Base-by-base conservation (phyloP, 2,888 invertebrate genomes). In the Microplitis deprimator region DNA sequence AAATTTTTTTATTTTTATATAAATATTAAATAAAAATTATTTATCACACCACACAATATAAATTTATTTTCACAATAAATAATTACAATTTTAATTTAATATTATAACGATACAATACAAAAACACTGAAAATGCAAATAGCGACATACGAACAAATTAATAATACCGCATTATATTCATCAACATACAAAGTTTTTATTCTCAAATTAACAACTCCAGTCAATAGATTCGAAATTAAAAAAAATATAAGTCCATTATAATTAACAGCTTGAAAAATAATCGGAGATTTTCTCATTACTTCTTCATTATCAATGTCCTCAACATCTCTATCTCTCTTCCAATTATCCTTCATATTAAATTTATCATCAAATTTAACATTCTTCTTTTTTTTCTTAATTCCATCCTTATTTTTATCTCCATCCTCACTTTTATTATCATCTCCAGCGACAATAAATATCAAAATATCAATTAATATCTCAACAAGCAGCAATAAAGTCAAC, bases 131-230 rank as follows among this genome's bases (percentile, higher is more conserved):
- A 67, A 87, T 80, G 77, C 83, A 87, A 41, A 85, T 73, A 6
- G 84, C 84, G 81, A 87, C 85, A 29, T 90, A 90, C 5, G 78
- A 82, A 20, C 86, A 79, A 8, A 90, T 77, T 78, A 89, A 86
- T 60, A 82, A 77, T 4, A 88, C 16, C 38, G 89, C 85, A 29
- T 75, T 72, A 8, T 71, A 64, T 0, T 84, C 75, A 38, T 89
- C 87, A 4, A 93, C 88, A 3, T 91, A 87, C 73, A 92, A 89
- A 4, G 97, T 96, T 79, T 92, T 91, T 13, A 95, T 89, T 10
- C 91, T 89, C 86, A 96, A 91, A 91, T 98, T 98, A 5, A 97
- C 91, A 3, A 93, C 85, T 8, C 98, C 98, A 0, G 98, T 98
- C 16, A 95, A 87, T 41, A 98, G 81, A 91, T 98, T 98, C 1